These are phyloP conservation scores for Aphaenogaster ashmeadi DNA, from an alignment of 1,140 invertebrate species.

Conservation along the genomic window DNA sequence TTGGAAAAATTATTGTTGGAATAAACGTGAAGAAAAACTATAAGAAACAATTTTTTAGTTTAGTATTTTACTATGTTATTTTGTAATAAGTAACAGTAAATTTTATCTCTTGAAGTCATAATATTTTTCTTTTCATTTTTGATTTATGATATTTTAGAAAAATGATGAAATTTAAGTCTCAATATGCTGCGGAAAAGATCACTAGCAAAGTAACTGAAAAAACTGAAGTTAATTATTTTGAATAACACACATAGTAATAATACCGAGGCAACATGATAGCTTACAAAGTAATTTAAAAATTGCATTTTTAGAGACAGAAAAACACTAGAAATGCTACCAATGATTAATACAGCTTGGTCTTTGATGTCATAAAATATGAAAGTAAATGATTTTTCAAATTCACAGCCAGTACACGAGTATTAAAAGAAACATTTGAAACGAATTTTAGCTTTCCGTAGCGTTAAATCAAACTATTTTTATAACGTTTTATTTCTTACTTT, in stretches of 20 bases:
- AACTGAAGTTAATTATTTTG: neutral
- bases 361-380: conserved; percentile 12
- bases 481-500: neutral
- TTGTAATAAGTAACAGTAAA: neutral
- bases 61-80: neutral
- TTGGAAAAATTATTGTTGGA: neutral
- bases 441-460: neutral
- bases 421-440: neutral
- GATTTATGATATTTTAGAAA: conserved; percentile 3
- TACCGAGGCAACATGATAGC: neutral
- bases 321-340: neutral
- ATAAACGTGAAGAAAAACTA: neutral
- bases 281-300: conserved; percentile 20
- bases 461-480: neutral
- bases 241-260: conserved; percentile 7
- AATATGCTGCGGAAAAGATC: neutral
- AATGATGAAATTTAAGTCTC: neutral
- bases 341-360: conserved; percentile 10
- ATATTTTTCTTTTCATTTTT: neutral
- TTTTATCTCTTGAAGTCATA: neutral
- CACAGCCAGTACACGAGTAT: neutral
- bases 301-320: conserved; percentile 7
- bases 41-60: neutral
- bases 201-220: neutral
- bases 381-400: neutral